Conservation (phyloP, 1,140 invertebrate genomes). For the Metaphire vulgaris region DNA sequence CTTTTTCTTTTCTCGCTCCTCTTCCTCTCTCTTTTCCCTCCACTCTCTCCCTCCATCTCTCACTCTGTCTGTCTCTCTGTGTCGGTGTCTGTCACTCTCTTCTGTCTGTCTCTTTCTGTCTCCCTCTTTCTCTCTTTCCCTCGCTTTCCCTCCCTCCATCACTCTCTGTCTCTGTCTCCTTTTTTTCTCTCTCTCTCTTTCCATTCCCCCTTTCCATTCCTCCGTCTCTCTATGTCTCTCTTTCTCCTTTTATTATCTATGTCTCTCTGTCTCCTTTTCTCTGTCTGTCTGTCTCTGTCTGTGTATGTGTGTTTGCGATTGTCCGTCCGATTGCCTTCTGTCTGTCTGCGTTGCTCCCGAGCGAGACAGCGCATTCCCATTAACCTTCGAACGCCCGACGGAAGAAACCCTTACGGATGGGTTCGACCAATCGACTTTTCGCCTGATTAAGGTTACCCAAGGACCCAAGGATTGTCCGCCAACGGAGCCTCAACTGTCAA, state of each 20-base stretch:
- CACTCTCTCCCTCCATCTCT: background rate
- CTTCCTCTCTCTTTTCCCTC: background rate
- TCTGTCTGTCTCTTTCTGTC: background rate
- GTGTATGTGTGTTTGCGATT: too few species aligned
- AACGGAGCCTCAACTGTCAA: too few species aligned
- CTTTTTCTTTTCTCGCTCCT: background rate
- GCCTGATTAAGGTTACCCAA: too few species aligned
- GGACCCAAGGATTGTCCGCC: too few species aligned
- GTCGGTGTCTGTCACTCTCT: background rate
- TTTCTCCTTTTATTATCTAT: background rate
- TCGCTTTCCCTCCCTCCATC: background rate
- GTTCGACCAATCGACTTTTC: too few species aligned
- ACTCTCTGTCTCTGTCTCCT: background rate
- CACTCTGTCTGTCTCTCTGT: background rate
- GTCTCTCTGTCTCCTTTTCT: background rate
- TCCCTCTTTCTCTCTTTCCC: background rate
- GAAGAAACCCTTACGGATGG: too few species aligned
- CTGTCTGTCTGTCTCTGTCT: background rate
- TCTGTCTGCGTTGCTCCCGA: too few species aligned
- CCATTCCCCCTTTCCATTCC: background rate
- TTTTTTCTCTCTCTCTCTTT: background rate
- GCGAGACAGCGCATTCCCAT: too few species aligned
- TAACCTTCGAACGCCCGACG: too few species aligned
- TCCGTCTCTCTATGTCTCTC: background rate
- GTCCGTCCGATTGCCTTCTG: too few species aligned